A percentile compares a stretch with the other conserved stretches of the same genome.
phyloP scores from a whole-genome alignment of 2,888 invertebrate genomes.

The Plagodis dolabraria region DNA sequence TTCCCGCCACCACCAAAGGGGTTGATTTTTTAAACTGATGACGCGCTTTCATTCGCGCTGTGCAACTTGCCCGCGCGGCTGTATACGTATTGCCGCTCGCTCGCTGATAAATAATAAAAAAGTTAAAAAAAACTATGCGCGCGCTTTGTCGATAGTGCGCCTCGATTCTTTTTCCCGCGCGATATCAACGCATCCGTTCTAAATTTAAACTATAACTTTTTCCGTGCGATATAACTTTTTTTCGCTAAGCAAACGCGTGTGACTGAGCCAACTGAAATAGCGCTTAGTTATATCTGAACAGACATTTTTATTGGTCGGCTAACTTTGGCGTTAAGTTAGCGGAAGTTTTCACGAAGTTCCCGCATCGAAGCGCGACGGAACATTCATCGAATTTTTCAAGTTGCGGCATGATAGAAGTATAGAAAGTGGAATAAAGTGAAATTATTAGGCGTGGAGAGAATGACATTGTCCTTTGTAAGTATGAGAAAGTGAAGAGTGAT shows the following conservation, averaged over 20 bases:
- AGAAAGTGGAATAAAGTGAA: conserved; percentile 55
- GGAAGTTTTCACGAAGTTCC: conserved; percentile 45
- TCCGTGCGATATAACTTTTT: conserved; percentile 36
- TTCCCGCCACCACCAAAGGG: conserved; percentile 82
- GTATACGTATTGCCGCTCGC: conserved; percentile 71
- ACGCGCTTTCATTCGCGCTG: conserved; percentile 85
- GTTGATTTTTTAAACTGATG: conserved; percentile 86
- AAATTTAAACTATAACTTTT: conserved; percentile 51
- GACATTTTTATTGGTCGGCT: conserved; percentile 43
- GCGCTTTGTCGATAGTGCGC: conserved; percentile 80
- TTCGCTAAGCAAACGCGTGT: conserved; percentile 36
- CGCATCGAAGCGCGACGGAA: conserved; percentile 24
- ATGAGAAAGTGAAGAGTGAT: conserved; percentile 23
- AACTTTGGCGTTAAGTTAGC: conserved; percentile 37
- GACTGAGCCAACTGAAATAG: conserved; percentile 37
- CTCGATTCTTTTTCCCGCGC: conserved; percentile 70
- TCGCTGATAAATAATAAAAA: conserved; percentile 77
- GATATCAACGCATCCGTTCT: conserved; percentile 70
- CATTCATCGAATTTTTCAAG: conserved; percentile 46
- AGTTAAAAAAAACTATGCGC: conserved; percentile 62
- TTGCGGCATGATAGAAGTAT: conserved; percentile 49
- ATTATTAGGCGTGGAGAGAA: conserved; percentile 70
- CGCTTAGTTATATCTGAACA: conserved; percentile 31
- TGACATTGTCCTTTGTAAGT: conserved; percentile 84
- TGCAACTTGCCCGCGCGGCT: conserved; percentile 84